Evolutionary conservation across 2,113 vertebrate genomes (phyloP).

Genomic region (Myodes glareolus): DNA sequence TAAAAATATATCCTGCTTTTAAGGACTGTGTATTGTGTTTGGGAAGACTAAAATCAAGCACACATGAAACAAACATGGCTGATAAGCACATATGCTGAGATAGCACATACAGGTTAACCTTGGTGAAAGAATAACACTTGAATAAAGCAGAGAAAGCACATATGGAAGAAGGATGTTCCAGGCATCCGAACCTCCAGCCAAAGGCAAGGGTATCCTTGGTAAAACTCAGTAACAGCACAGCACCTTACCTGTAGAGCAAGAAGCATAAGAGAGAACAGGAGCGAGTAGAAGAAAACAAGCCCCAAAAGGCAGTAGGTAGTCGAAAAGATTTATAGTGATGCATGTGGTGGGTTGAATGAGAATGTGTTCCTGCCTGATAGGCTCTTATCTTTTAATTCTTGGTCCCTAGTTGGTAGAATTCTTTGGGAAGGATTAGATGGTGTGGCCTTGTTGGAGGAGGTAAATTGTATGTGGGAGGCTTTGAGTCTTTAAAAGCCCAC

Average conservation of each 20-base stretch:
- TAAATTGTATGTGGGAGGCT: neutral
- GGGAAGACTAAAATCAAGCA: neutral
- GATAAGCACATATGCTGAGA: neutral
- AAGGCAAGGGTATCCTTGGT: neutral
- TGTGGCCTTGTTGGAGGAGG: neutral
- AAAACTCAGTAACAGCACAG: neutral
- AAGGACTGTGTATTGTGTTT: neutral
- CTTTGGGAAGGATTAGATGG: neutral
- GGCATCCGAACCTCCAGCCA: neutral
- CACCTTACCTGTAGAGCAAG: neutral
- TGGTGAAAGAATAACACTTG: neutral
- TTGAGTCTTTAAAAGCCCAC: neutral
- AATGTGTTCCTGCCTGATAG: neutral
- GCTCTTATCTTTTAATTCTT: neutral
- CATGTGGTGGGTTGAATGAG: neutral
- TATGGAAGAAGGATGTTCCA: neutral
- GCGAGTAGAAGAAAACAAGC: neutral
- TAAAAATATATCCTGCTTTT: neutral
- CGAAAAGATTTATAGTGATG: neutral
- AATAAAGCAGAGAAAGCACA: neutral
- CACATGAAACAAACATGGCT: neutral
- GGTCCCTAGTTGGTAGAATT: neutral
- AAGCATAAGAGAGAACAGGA: neutral
- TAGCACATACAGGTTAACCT: neutral
- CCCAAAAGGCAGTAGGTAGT: neutral